These are phyloP conservation scores for Gallinago jamesoni DNA, from an alignment of 2,113 vertebrate genomes.

Conservation along the genomic window DNA sequence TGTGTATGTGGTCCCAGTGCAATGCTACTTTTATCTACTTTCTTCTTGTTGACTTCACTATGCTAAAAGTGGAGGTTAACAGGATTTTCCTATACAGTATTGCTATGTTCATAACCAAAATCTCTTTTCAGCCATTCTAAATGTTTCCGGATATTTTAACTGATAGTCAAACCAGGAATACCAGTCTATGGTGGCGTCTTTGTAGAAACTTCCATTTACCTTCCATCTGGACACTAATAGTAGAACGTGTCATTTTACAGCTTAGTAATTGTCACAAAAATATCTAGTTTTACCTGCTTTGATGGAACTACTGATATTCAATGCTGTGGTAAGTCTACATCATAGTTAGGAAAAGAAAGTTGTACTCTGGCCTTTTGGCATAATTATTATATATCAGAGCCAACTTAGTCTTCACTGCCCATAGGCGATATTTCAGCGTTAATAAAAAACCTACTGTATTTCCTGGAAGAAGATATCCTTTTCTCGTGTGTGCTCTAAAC, in stretches of 20 bases:
- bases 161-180: neutral
- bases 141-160: neutral
- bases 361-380: neutral
- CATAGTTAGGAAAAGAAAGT: neutral
- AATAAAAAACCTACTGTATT: neutral
- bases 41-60: neutral
- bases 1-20: rapidly evolving
- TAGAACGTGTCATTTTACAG: neutral
- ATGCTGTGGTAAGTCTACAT: neutral
- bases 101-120: neutral
- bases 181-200: neutral
- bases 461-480: neutral
- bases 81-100: neutral
- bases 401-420: neutral
- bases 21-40: neutral
- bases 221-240: neutral
- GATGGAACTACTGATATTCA: neutral
- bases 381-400: neutral
- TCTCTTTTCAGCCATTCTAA: neutral
- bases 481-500: neutral
- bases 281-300: neutral
- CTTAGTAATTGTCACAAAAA: neutral
- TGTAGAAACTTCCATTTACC: neutral
- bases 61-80: neutral
- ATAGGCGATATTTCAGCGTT: neutral